Evolutionary conservation across 2,888 invertebrate genomes (phyloP).

Genomic region (Coenonympha arcania): DNA sequence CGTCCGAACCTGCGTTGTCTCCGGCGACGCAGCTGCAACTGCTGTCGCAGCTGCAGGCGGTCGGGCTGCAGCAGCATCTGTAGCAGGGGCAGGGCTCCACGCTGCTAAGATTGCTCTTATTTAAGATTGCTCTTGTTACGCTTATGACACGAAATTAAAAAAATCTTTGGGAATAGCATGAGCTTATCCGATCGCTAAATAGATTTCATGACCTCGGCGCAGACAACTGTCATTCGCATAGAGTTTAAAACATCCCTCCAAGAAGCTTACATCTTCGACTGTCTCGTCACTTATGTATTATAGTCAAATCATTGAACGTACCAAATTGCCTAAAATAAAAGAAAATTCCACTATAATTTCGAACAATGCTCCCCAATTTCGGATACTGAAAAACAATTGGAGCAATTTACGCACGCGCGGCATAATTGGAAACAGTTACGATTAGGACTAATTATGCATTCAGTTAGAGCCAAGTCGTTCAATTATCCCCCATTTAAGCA

Average conservation of each 20-base stretch:
- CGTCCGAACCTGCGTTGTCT: constrained; percentile 74
- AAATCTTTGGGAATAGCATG: no score
- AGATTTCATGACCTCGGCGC: no score
- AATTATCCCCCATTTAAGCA: constrained; percentile 23
- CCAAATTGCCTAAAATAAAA: not conserved
- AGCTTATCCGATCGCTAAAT: no score
- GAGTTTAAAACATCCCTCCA: no score
- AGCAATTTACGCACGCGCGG: constrained; percentile 28
- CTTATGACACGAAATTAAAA: no score
- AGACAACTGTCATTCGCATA: no score
- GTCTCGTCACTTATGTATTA: no score
- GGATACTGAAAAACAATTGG: constrained; percentile 28
- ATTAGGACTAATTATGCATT: constrained; percentile 35
- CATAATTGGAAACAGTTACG: constrained; percentile 32
- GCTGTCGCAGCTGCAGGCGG: constrained; percentile 78
- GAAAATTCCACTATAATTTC: not conserved
- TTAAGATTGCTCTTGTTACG: no score
- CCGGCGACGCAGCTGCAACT: constrained; percentile 77
- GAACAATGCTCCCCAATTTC: constrained; percentile 14
- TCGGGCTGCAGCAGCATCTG: constrained; percentile 76
- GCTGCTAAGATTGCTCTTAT: no score
- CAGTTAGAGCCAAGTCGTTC: constrained; percentile 33
- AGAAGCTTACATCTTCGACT: no score
- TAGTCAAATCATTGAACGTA: no score
- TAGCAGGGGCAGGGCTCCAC: constrained; percentile 75